Evolutionary conservation across 2,888 invertebrate genomes (phyloP).

Genomic region (Lepas anatifera): DNA sequence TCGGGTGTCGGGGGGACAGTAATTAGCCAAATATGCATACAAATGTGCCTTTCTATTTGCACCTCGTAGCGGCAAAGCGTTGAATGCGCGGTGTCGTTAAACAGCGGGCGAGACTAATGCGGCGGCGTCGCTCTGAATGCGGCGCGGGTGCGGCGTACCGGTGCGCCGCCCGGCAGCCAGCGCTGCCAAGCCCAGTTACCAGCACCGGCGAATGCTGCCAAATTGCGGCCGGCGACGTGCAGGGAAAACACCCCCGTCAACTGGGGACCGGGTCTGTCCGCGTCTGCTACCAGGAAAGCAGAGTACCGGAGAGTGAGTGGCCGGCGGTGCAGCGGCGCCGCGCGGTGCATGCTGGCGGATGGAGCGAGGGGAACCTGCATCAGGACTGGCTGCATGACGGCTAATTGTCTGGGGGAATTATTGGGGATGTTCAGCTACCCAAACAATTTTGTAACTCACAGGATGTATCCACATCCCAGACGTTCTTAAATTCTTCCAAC

Average conservation of each 20-base stretch:
- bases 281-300: not conserved
- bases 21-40: constrained; percentile 11
- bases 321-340: not conserved
- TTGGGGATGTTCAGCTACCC: too few species aligned
- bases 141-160: not conserved
- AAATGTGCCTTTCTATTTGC: constrained; percentile 7
- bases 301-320: not conserved
- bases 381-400: too few species aligned
- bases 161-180: too few species aligned
- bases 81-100: not conserved
- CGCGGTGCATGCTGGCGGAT: too few species aligned
- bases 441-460: too few species aligned
- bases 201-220: constrained; percentile 1
- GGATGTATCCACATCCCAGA: too few species aligned
- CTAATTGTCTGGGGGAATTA: too few species aligned
- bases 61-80: not conserved
- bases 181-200: too few species aligned
- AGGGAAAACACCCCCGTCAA: not conserved
- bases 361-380: too few species aligned
- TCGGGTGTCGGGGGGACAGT: constrained; percentile 2
- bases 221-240: not conserved
- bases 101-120: not conserved
- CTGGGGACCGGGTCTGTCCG: not conserved
- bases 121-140: not conserved
- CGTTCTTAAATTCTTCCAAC: too few species aligned